These are phyloP conservation scores for Baronia brevicornis DNA, from an alignment of 2,888 invertebrate genomes.

Conservation along the genomic window DNA sequence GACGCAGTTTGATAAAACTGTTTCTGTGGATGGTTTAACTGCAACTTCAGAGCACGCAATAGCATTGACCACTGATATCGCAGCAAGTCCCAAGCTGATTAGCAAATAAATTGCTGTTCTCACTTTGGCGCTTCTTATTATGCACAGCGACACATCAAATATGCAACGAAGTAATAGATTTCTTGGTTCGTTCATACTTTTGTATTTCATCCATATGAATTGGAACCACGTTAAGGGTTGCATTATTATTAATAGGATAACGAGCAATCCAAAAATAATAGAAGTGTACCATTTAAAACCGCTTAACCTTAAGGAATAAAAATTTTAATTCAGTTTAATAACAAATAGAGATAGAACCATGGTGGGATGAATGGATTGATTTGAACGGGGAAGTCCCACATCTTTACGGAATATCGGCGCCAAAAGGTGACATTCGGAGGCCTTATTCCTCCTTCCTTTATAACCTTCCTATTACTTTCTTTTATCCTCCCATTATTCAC, in stretches of 20 bases:
- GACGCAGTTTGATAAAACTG: constrained; percentile 59
- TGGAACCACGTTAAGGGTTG: constrained; percentile 86
- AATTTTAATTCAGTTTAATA: not conserved
- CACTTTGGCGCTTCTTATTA: constrained; percentile 78
- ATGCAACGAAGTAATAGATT: constrained; percentile 69
- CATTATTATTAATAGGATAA: constrained; percentile 58
- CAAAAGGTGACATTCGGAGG: no score
- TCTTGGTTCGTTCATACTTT: constrained; percentile 72
- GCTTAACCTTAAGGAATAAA: constrained; percentile 37
- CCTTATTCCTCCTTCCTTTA: no score
- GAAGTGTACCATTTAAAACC: constrained; percentile 50
- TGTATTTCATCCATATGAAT: constrained; percentile 77
- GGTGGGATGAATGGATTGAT: no score
- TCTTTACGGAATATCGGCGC: no score
- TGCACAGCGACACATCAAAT: constrained; percentile 76
- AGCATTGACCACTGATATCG: constrained; percentile 80
- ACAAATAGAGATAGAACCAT: not conserved
- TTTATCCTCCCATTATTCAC: no score
- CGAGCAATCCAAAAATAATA: constrained; percentile 34
- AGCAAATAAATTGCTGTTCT: constrained; percentile 80
- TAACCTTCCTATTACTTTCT: no score
- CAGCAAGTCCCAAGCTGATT: constrained; percentile 78
- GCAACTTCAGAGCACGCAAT: constrained; percentile 49
- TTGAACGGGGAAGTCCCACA: no score
- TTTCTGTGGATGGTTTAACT: constrained; percentile 32